Evolutionary conservation across 2,797 vertebrate genomes (phyloP), one percentile per base, ranked within the genome.

Genomic region (Cyprinella venusta): DNA sequence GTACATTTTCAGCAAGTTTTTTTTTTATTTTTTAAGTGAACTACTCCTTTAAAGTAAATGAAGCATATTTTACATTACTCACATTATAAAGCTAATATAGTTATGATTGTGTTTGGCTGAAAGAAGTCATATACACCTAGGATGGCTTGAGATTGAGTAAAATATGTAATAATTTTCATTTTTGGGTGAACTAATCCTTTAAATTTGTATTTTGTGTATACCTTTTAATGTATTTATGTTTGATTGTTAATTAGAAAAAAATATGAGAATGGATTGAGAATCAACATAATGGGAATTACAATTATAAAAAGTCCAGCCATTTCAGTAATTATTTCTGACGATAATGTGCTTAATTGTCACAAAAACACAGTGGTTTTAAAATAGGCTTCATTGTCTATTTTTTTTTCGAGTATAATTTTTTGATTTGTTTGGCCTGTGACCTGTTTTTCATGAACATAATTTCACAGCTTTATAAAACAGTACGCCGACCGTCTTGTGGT

Each of bases 371-470:
- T 21, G 18, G 26, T 36, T 36, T 30, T 74, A 54, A 74, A 74
- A 74, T 7, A 74, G 18, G 30, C 30, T 21, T 52, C 2, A 2
- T n/a, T 36, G 19, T n/a, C n/a, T n/a, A n/a, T n/a, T n/a, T n/a
- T n/a, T n/a, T n/a, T n/a, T n/a, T n/a, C 15, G 50, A 71, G 24
- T 33, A 33, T 72, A 33, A 54, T 75, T 56, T 15, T 38, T 56
- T n/a, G 4, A 21, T 42, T 61, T 40, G 33, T 40, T 76, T 61
- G 54, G 15, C 74, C 54, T 76, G 30, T 63, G 24, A 71, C 38
- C 54, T 80, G 56, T 72, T 72, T 81, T 50, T 33, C 42, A 63
- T 19, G 21, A 36, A 26, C 40, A 48, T 63, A 36, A 50, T 48
- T 48, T 67, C 15, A 52, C 30, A 75, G 64, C 19, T 42, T 56